phyloP scores from a whole-genome alignment of 2,797 vertebrate genomes.

The Microctenopoma stevenorrisi region DNA sequence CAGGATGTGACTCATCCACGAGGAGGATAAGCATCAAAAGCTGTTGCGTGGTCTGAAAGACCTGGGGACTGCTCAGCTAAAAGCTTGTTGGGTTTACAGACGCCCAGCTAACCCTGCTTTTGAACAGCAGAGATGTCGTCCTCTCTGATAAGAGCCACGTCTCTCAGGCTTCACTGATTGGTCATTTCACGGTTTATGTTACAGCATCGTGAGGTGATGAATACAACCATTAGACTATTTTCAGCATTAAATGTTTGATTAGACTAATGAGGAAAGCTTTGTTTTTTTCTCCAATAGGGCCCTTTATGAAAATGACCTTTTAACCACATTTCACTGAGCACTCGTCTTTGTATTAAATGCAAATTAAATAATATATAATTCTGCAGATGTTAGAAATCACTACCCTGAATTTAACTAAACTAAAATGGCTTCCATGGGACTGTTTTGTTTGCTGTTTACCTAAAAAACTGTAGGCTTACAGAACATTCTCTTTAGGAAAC shows the following conservation, averaged over 20 bases:
- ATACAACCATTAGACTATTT: not conserved
- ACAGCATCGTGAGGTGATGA: not conserved
- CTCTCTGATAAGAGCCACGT: conserved; percentile 31
- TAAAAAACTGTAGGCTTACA: not conserved
- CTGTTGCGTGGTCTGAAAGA: conserved; percentile 44
- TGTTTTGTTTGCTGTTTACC: not conserved
- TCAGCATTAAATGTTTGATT: conserved; percentile 7
- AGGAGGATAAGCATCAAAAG: conserved; percentile 64
- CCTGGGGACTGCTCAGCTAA: conserved; percentile 18
- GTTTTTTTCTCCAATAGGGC: conserved; percentile 18
- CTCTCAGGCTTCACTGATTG: conserved; percentile 26
- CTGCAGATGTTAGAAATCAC: conserved; percentile 4
- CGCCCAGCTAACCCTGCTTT: conserved; percentile 67
- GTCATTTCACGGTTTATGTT: not conserved
- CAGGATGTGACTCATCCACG: conserved; percentile 57
- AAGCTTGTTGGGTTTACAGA: conserved; percentile 61
- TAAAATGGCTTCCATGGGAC: conserved; percentile 4
- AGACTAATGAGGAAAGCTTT: conserved; percentile 12
- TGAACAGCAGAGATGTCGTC: conserved; percentile 26
- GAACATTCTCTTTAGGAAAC: conserved; percentile 14
- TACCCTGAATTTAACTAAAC: conserved; percentile 9
- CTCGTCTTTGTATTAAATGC: conserved; percentile 20
- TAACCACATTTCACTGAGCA: conserved; percentile 19
- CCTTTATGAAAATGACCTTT: conserved; percentile 16
- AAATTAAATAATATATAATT: conserved; percentile 7